Base-by-base conservation (phyloP, 2,797 vertebrate genomes). In the Channallabes apus region DNA sequence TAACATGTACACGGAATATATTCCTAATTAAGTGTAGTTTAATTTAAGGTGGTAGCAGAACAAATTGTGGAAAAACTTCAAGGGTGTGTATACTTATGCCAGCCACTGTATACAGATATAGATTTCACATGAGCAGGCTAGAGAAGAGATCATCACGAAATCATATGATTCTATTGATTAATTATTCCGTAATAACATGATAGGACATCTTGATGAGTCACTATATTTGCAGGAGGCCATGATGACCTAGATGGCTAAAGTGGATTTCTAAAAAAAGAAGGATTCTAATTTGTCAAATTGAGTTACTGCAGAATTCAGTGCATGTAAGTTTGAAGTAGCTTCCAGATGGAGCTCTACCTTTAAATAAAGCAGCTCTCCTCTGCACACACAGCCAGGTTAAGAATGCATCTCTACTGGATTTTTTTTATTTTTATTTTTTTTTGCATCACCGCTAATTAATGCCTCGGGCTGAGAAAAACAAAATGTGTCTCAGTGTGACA, bases 371-470 rank as follows among this genome's bases (percentile, higher is more conserved):
- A 64, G 86, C 82, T 80, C 80, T 22, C 29, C 90, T 89, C 92
- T 89, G 86, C 88, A 86, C 85, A 83, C 86, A 82, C 79, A 86
- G 75, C 83, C 88, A 80, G 84, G 87, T 84, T 87, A 87, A 86
- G 81, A 87, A 91, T 90, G 87, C 88, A 83, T 90, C 89, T 92
- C 87, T 91, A 83, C 85, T 76, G 84, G 35, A 9, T 61, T 62
- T 6, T 18, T n/a, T n/a, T n/a, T n/a, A n/a, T 32, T 32, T 20
- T 77, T 78, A 29, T 65, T 67, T 65, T 85, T 69, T 83, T 75
- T 86, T 90, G 80, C 83, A 88, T 72, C 84, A 85, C 72, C 80
- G 86, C 88, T 93, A 94, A 94, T 91, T 93, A 90, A 92, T 87
- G 89, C 91, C 89, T 82, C 82, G 67, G 85, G 88, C 85, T 56